phyloP scores from a whole-genome alignment of 2,888 invertebrate genomes.

The Oasisia sp. region DNA sequence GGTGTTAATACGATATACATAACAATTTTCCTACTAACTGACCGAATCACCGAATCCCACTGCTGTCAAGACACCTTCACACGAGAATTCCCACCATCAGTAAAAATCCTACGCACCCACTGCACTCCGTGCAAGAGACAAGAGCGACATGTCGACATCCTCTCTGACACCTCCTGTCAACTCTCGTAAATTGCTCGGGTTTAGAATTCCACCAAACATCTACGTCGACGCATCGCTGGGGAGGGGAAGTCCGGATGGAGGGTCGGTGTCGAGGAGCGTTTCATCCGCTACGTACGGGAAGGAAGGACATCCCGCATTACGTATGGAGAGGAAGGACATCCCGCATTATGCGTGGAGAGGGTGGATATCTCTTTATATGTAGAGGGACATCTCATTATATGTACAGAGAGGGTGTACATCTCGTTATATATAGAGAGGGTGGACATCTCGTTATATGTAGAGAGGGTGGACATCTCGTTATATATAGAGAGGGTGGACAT shows the following conservation, averaged over 20 bases:
- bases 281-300: background rate
- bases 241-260: background rate
- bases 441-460: no score
- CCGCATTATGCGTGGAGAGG: no score
- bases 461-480: no score
- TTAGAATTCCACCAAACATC: background rate
- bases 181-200: background rate
- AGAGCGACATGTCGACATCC: background rate
- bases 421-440: no score
- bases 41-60: background rate
- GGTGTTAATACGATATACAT: background rate
- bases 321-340: no score
- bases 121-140: background rate
- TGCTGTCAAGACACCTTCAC: background rate
- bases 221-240: background rate
- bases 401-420: no score
- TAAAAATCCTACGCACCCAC: background rate
- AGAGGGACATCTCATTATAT: no score
- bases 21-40: background rate
- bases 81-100: background rate
- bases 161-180: constrained; percentile 1
- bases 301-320: no score
- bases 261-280: background rate
- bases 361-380: no score
- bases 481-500: no score